Base-by-base conservation (phyloP, 1,140 invertebrate genomes). In the Atta texana region DNA sequence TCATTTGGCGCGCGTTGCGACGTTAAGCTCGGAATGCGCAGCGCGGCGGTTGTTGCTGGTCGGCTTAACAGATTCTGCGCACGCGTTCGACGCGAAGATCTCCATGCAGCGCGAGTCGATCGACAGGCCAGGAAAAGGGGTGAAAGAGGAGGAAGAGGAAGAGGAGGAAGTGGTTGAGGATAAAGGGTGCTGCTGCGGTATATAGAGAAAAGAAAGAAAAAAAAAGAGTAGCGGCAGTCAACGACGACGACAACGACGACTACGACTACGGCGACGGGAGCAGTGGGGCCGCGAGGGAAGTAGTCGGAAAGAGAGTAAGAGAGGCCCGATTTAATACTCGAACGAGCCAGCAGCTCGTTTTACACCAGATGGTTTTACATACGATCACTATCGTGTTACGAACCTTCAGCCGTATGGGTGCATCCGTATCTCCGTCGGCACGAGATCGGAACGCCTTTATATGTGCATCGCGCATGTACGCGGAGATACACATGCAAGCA, bases 331-430 rank as follows among this genome's bases (percentile, higher is more conserved):
- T 95, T 95, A 95, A 95, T 95, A 94, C 94, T 93, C 91, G 93
- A 94, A 82, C 92, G 94, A 94, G 87, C 90, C 92, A 87, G 90
- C 93, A 93, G 92, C 94, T 95, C 94, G 93, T 94, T 95, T 95
- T 95, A 95, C 94, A 94, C 92, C 94, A 95, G 93, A 94, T 95
- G 93, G 88, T 93, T 94, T 94, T 94, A 93, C 94, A 93, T 94
- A 93, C 91, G 89, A 85, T 82, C 87, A 91, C 93, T 95, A 95
- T 95, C 94, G 93, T 92, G 92, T 95, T 95, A 95, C 94, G 87
- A 88, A 75, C 90, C 90, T 89, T 87, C 77, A 44, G 85, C 55
- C 82, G 87, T 90, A 77, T 78, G 85, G 85, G 57, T 88, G 85
- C 64, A 77, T 86, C 57, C 69, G 61, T 59, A 77, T 81, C 72